Evolutionary conservation across 2,888 invertebrate genomes (phyloP).

Genomic region (Andricus curvator): DNA sequence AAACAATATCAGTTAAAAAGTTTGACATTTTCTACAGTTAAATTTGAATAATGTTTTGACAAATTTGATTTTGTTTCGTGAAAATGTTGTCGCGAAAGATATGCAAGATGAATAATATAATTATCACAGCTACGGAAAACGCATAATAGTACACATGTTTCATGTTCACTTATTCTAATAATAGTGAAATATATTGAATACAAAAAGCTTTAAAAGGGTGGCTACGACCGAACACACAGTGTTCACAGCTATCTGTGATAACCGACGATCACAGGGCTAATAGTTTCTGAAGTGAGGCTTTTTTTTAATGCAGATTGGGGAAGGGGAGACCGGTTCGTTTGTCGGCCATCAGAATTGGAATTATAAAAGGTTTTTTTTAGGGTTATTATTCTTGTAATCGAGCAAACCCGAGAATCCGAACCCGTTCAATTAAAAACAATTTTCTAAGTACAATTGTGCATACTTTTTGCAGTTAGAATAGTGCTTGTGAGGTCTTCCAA

Average conservation of each 20-base stretch:
- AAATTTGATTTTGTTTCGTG: background rate
- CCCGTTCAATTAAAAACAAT: background rate
- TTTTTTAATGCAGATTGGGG: constrained; percentile 1
- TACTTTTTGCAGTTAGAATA: no score
- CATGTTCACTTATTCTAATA: constrained; percentile 38
- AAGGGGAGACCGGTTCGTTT: background rate
- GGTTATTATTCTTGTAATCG: background rate
- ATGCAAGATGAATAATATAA: constrained; percentile 11
- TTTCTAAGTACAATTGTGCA: background rate
- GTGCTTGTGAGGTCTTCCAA: no score
- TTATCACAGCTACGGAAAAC: constrained; percentile 12
- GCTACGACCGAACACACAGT: constrained; percentile 58
- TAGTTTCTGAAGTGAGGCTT: constrained; percentile 14
- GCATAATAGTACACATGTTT: constrained; percentile 6
- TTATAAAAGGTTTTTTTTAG: background rate
- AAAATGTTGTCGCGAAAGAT: constrained; percentile 12
- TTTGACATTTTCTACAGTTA: background rate
- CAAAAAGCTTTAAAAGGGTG: constrained; percentile 54
- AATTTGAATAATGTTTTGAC: constrained; percentile 10
- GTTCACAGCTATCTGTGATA: constrained; percentile 50
- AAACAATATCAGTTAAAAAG: background rate
- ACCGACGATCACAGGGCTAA: constrained; percentile 56
- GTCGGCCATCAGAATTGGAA: background rate
- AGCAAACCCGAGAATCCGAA: background rate
- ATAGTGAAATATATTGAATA: constrained; percentile 47